Evolutionary conservation across 2,888 invertebrate genomes (phyloP), one percentile per base, ranked within the genome.

Genomic region (Adela reaumurella): DNA sequence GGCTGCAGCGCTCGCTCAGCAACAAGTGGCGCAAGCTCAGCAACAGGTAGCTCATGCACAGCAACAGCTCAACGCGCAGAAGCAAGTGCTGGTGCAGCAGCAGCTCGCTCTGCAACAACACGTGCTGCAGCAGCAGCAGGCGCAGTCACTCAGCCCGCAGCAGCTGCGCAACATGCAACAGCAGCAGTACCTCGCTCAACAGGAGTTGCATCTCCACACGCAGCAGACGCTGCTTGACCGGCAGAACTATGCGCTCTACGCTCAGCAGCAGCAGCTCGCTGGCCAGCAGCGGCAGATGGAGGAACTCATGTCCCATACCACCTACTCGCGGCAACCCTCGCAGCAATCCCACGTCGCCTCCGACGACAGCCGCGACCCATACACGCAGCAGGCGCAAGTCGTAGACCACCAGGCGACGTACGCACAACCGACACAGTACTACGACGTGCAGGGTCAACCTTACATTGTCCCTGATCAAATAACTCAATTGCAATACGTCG

Each of bases 221-320:
- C 81, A 82, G 52, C 82, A 82, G 54, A 83, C 83, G 56, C 70
- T 80, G 29, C 76, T 83, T 47, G 83, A 82, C 55, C 83, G 83
- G 56, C 80, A 81, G 58, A 79, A 77, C 47, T 63, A 82, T 35
- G 73, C 81, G 0, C 68, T 81, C 43, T 63, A 81, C 24, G 74
- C 83, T 1, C 74, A 79, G 49, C 76, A 76, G 52, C 79, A 74
- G 51, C 62, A 80, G 5, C 74, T 81, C 62, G 82, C 78, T 0
- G 79, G 81, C 50, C 82, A 82, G n/a, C 74, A 79, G n/a, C n/a
- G n/a, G 50, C 79, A 77, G 49, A 74, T 74, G 53, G 69, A 77
- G 0, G 74, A 72, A 51, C 74, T 77, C 53, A 68, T 71, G 28
- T 53, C 76, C 2, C 58, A 74, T 6, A 73, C 74, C 1, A 61